Evolutionary conservation across 2,113 vertebrate genomes (phyloP), one percentile per base, ranked within the genome.

Genomic region (Todiramphus chloris): DNA sequence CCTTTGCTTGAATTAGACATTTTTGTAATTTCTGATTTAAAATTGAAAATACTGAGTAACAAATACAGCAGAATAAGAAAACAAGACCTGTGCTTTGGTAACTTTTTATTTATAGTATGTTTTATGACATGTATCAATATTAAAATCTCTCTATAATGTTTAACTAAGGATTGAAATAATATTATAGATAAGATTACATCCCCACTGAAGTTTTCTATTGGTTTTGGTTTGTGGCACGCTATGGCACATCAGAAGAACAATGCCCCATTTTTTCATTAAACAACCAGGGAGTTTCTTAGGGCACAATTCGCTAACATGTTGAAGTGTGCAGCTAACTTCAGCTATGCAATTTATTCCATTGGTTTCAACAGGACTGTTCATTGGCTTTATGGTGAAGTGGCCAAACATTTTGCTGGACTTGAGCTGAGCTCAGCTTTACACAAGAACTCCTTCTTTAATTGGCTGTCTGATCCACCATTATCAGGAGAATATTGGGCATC

Each of bases 1-100:
- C 64, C 35, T 74, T 53, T 37, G 9, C 63, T 83, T 96, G 92
- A 96, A 90, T 72, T 94, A 92, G 39, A 66, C 63, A 89, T 95
- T 97, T 94, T 70, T 96, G 93, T 87, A 96, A 77, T 55, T 94
- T 82, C 74, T 93, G 78, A 72, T 82, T 77, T 63, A 31, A 96
- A 91, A 86, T 43, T 94, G 50, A 93, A 95, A 91, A 80, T 30
- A 50, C 43, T n/a, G 5, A 70, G 56, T 64, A 83, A 58, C n/a
- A 96, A 96, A 93, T 83, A 87, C 24, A 62, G 10, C 48, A 81
- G 33, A 64, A 33, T 41, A 67, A 83, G 39, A 86, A 62, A 37
- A 67, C 18, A 90, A 83, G 10, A 16, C 14, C 16, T 23, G 43
- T 75, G 23, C 23, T 64, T 86, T 53, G n/a, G 39, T 89, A 69